phyloP scores from a whole-genome alignment of 2,888 invertebrate species.

The Desoria tigrina region DNA sequence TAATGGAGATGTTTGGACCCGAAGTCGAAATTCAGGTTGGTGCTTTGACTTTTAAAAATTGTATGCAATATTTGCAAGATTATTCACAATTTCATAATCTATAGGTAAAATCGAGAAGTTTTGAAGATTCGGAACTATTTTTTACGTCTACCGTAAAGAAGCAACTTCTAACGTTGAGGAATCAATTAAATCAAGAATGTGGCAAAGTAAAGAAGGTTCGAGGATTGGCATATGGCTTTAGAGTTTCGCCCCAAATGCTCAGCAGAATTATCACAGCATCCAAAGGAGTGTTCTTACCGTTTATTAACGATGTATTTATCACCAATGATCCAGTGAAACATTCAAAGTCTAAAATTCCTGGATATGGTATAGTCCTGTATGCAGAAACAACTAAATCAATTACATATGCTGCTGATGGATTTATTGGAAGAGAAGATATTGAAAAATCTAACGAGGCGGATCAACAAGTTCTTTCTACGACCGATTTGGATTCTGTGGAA shows the following conservation, averaged over 20 bases:
- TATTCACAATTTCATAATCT: no score
- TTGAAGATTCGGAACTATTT: slow-evolving; percentile 65
- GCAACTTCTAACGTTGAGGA: slow-evolving; percentile 73
- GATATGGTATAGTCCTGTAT: slow-evolving; percentile 55
- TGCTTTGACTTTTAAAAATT: slow-evolving; percentile 10
- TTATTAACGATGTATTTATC: slow-evolving; percentile 92
- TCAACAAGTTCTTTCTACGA: slow-evolving; percentile 13
- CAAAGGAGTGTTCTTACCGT: slow-evolving; percentile 85
- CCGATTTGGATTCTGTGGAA: slow-evolving; percentile 23
- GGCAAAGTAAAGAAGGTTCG: slow-evolving; percentile 93
- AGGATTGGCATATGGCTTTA: slow-evolving; percentile 83
- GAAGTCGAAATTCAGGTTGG: slow-evolving; percentile 49
- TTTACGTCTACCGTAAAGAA: slow-evolving; percentile 87
- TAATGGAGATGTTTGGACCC: slow-evolving; percentile 51
- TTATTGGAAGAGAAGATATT: slow-evolving; percentile 42
- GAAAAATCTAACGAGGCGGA: slow-evolving; percentile 22
- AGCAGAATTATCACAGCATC: slow-evolving; percentile 91
- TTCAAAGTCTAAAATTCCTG: slow-evolving; percentile 79
- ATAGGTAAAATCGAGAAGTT: slow-evolving; percentile 46
- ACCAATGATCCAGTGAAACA: slow-evolving; percentile 90
- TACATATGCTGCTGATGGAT: slow-evolving; percentile 48
- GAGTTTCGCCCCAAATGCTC: slow-evolving; percentile 90
- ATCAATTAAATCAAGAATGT: slow-evolving; percentile 61
- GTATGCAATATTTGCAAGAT: neutral
- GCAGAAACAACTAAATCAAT: slow-evolving; percentile 51